Evolutionary conservation across 1,140 invertebrate species (phyloP), one percentile per base, ranked within the genome.

Genomic region (Pygmarrhopalites habei): DNA sequence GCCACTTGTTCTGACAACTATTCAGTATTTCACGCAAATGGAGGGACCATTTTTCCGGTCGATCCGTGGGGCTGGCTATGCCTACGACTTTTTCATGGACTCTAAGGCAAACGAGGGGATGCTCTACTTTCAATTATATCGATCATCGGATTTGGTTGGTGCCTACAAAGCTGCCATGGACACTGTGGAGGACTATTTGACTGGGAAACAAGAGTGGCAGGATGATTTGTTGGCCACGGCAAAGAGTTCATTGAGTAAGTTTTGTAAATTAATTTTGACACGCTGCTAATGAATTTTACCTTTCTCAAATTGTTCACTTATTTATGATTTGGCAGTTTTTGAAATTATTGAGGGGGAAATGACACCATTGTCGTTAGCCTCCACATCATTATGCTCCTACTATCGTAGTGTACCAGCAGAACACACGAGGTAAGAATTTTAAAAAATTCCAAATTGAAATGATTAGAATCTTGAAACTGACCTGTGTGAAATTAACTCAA

Each of bases 11-110:
- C 76, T 86, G 56, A 84, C 93, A 26, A 86, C 87, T 60, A 78
- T 92, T 47, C 87, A 92, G 74, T 95, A 94, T 77, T 82, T 95
- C 44, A 87, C 82, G 15, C 91, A 94, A 77, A 77, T 86, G 0
- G 90, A 94, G 79, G 91, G 92, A 35, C 90, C 91, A 30, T 83
- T 95, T 81, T 95, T 89, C 89, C 82, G 82, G 60, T 81, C 86
- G 73, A 85, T 95, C 62, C 79, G 91, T 72, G 91, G 91, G 28
- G 82, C 85, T 67, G 91, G 91, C 7, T 79, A 91, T n/a, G 82
- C 90, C 1, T 95, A 95, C 76, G 78, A 82, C 44, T 92, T 86
- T 76, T 80, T 77, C 41, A 81, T 90, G 21, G 74, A 75, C 52
- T 68, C 81, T 7, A 77, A 79, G 65, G 79, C 82, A 17, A 82